Base-by-base conservation (phyloP, 2,888 invertebrate genomes). In the Troglohyphantes excavatus region DNA sequence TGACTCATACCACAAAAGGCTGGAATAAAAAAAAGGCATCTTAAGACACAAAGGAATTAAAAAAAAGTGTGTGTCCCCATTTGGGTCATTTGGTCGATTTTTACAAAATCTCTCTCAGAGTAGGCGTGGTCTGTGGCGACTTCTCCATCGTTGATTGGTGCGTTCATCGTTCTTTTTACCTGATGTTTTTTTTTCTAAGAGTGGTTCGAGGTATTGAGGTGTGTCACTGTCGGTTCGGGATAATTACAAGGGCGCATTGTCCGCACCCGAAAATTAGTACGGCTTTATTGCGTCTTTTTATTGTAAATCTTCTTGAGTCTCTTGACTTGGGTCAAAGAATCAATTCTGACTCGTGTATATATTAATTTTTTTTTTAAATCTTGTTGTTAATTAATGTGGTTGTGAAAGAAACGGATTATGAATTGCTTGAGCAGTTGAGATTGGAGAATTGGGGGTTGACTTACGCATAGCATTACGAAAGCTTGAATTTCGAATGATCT, bases 181-280 rank as follows among this genome's bases (percentile, higher is more conserved):
- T 13, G 53, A 5, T 73, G 39, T 43, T 43, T 65, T 82, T 67
- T 65, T 27, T 67, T 84, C 21, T 39, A 63, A 39, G 43, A 26
- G 19, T 81, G 27, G 39, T n/a, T 61, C n/a, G 13, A 29, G 11
- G 7, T 65, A 26, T 70, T 19, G 70, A 86, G 86, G 86, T 86
- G 86, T 86, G 79, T 78, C 72, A 26, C 29, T 63, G 79, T 70
- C 86, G 86, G 86, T 78, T 61, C 2, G 78, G 61, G 7, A 33
- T 86, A 86, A 86, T 86, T 59, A 86, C 78, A 86, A 70, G 79
- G 39, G 7, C 53, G 70, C 79, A 59, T 78, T 86, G 86, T 86
- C 86, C 86, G 61, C 86, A 79, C 79, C 78, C 63, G 78, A 79
- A 65, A 86, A 86, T 86, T 86, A 86, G 79, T 79, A 79, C 70